Base-by-base conservation (phyloP, 2,888 invertebrate genomes). In the Leptopilina syphax region DNA sequence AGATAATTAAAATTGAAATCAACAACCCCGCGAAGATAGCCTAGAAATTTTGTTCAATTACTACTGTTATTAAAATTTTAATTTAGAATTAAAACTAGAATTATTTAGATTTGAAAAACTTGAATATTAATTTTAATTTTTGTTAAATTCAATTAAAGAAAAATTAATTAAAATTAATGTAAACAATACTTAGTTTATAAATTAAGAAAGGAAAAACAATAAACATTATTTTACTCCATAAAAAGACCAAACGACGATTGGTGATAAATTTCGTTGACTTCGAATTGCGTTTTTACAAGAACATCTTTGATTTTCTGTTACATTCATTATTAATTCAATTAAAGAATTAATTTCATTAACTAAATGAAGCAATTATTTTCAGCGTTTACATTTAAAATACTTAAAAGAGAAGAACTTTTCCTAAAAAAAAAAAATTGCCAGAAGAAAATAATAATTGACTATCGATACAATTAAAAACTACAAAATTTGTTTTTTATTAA, bases 141-240 rank as follows among this genome's bases (percentile, higher is more conserved):
- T 34, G 2, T 34, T 34, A 34, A 34, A 3, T 34, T 34, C 34
- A 34, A 34, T 34, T 44, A 44, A 1, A 44, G 44, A 8, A 44
- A 44, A 8, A 8, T 7, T 44, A 44, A 44, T 34, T 34, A 1
- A 7, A 44, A 44, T 44, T 0, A 44, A 44, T 44, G 8, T 12
- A 10, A 3, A 50, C 10, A 67, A 77, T 34, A 3, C 34, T 2
- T 3, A 34, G 34, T 34, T 34, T 34, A 34, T 34, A 34, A 34
- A 34, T 34, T 34, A 1, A 18, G 3, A 34, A 34, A 34, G 34
- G 4, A 34, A 34, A 34, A 34, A 34, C 3, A 34, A 50, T 41
- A 9, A 13, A 77, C 0, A 60, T 77, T 18, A 18, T 18, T 18
- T 79, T 79, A 81, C 79, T 1, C n/a, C 3, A 24, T 81, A 81